Evolutionary conservation across 2,888 invertebrate species (phyloP).

Genomic region (Tiphia femorata): DNA sequence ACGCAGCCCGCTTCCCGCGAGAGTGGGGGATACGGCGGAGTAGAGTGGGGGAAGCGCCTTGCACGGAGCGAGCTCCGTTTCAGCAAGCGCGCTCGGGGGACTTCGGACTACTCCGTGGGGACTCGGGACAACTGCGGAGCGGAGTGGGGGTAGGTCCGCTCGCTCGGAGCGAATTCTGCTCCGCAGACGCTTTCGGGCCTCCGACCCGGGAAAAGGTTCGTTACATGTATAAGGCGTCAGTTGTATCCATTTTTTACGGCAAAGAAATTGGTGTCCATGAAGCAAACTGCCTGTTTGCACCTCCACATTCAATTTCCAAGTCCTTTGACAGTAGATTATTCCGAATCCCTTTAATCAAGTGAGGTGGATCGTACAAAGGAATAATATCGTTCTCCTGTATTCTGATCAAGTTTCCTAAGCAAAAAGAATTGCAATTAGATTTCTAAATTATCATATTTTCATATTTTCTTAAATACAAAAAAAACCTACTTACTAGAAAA

Average conservation of each 20-base stretch:
- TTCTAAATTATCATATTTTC: neutral
- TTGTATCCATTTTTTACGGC: conserved; percentile 17
- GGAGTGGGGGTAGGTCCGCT: too few relatives aligned
- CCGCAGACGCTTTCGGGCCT: too few relatives aligned
- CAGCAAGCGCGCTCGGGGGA: too few relatives aligned
- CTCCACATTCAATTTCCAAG: conserved; percentile 15
- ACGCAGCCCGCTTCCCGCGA: too few relatives aligned
- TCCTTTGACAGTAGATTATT: conserved; percentile 16
- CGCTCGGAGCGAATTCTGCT: too few relatives aligned
- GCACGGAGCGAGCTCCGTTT: too few relatives aligned
- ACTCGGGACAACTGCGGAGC: too few relatives aligned
- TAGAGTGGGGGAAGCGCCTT: too few relatives aligned
- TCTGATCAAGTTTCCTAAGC: conserved; percentile 7
- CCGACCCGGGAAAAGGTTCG: too few relatives aligned
- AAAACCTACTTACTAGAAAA: conserved; percentile 8
- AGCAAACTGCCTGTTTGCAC: conserved; percentile 9
- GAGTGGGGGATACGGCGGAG: too few relatives aligned
- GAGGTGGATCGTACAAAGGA: conserved; percentile 15
- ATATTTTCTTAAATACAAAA: neutral
- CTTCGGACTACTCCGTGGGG: too few relatives aligned
- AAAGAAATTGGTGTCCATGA: conserved; percentile 16
- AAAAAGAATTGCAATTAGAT: neutral
- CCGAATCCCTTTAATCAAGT: conserved; percentile 13
- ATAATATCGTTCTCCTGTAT: conserved; percentile 14
- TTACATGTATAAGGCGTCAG: too few relatives aligned